Evolutionary conservation across 2,797 vertebrate genomes (phyloP).

Genomic region (Lepus oiostolus): DNA sequence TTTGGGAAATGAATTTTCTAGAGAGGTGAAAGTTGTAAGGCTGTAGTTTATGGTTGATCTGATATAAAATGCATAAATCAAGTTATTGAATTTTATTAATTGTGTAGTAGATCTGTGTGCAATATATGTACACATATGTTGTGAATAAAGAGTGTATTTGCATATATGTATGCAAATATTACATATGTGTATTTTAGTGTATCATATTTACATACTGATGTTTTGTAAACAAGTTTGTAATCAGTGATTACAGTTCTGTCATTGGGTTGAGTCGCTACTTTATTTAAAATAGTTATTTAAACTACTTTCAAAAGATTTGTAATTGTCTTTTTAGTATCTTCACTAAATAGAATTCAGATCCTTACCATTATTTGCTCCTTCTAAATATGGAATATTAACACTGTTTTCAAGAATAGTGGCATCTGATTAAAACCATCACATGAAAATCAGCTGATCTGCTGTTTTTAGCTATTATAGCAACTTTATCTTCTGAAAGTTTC

Average conservation of each 20-base stretch:
- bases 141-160: background rate
- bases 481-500: background rate
- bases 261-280: background rate
- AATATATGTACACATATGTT: background rate
- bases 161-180: background rate
- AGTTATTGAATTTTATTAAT: background rate
- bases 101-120: background rate
- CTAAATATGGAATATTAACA: background rate
- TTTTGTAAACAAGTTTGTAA: background rate
- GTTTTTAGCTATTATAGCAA: background rate
- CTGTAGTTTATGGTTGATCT: background rate
- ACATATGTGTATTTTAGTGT: background rate
- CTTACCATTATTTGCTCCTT: background rate
- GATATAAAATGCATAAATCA: background rate
- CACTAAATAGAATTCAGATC: background rate
- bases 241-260: background rate
- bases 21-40: background rate
- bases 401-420: background rate
- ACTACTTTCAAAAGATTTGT: slow-evolving; percentile 1
- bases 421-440: background rate
- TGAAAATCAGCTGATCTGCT: background rate
- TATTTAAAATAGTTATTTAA: background rate
- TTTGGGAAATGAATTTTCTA: slow-evolving; percentile 69
- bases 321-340: slow-evolving; percentile 21
- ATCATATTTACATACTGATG: background rate